These are phyloP conservation scores for Trachymyrmex septentrionalis DNA, from an alignment of 1,140 invertebrate genomes.

Conservation along the genomic window DNA sequence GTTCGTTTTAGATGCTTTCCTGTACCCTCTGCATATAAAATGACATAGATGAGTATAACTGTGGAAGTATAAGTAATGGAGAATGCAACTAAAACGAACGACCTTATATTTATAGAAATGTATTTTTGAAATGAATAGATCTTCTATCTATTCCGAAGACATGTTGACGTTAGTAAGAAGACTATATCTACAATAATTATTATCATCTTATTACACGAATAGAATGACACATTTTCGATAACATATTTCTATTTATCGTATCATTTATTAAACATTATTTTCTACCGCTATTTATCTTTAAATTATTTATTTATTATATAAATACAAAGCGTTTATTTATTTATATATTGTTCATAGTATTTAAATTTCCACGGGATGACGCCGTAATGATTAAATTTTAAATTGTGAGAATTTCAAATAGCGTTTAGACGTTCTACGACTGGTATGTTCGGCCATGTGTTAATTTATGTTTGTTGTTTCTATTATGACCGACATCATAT, in stretches of 20 bases:
- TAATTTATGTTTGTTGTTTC: constrained; percentile 17
- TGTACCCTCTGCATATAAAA: constrained; percentile 2
- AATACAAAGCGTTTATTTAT: neutral
- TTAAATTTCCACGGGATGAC: constrained; percentile 2
- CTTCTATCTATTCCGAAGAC: constrained; percentile 4
- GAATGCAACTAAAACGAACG: constrained; percentile 4
- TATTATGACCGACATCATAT: neutral
- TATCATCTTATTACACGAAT: neutral
- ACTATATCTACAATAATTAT: neutral
- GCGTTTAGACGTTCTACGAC: neutral
- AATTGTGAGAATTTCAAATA: constrained; percentile 22
- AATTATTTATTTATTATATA: neutral
- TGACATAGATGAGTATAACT: neutral
- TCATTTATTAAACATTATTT: neutral
- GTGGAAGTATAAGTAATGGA: constrained; percentile 1
- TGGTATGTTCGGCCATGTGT: neutral
- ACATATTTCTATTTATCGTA: neutral
- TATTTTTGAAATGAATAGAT: constrained; percentile 13
- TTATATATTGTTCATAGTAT: neutral
- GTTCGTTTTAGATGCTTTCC: constrained; percentile 17
- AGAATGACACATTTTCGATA: neutral
- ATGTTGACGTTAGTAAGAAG: neutral
- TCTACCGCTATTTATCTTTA: neutral
- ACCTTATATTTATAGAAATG: constrained; percentile 33
- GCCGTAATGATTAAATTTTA: constrained; percentile 31